Base-by-base conservation (phyloP, 1,140 invertebrate genomes). In the Anadara kagoshimensis region DNA sequence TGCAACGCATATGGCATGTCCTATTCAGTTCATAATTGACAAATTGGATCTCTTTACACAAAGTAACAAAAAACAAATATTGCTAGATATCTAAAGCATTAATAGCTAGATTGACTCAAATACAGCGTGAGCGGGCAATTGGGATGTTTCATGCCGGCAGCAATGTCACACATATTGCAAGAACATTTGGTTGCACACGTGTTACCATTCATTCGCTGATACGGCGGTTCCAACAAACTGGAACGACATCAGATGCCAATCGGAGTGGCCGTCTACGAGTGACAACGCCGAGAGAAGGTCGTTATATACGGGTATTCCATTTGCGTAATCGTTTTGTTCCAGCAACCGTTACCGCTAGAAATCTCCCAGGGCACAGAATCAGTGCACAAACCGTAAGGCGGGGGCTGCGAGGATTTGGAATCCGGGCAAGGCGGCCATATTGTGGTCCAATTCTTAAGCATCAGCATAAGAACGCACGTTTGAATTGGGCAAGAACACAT, bases 251-350 rank as follows among this genome's bases (percentile, higher is more conserved):
- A 41, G 67, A 69, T 57, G 2, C 1, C 18, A 57, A 22, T 26
- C 2, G 67, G 22, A 61, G 57, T 61, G 44, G 44, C 22, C 41
- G 58, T 59, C 67, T 45, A 16, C 57, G n/a, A 18, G n/a, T 62
- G 11, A 69, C 47, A 29, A 62, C 57, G 24, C 57, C 29, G 26
- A 4, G 0, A 2, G n/a, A 69, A 62, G 54, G 59, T 44, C 1
- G 56, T 2, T 69, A 59, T 7, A 58, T 49, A 16, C 8, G 36
- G 54, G 36, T 56, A 8, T 18, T 57, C 41, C 5, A 56, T 14
- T 53, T 43, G 16, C 8, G 53, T 2, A 58, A 29, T 62, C 22
- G 16, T 22, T 56, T 36, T 24, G 8, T 36, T 36, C 36, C 20
- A 43, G 54, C 65, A 29, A 56, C 67, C n/a, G 22, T n/a, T 5